A percentile compares a stretch with the other conserved stretches of the same genome.
Conservation (phyloP, 2,888 invertebrate genomes). For the Hermodice carunculata region DNA sequence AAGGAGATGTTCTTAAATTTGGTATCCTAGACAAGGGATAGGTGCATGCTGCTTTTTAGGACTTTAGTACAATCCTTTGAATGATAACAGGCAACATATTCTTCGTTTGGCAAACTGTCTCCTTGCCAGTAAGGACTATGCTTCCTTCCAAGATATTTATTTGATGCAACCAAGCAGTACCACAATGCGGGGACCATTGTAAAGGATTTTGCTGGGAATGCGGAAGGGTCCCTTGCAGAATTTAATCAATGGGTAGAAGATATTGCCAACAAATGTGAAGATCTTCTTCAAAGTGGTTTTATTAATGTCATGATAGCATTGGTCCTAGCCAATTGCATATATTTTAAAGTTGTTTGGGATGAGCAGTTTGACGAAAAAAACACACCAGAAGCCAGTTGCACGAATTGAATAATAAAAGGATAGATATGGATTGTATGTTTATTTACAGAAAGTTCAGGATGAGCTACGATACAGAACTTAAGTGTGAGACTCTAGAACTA, state of each 20-base stretch:
- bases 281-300: slow-evolving; percentile 77
- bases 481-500: too few relatives aligned
- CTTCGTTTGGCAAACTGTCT: slow-evolving; percentile 51
- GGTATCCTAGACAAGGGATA: background rate
- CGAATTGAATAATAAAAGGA: slow-evolving; percentile 71
- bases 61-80: background rate
- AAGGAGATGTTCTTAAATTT: background rate
- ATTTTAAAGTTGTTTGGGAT: slow-evolving; percentile 71
- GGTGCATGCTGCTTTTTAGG: background rate
- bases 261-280: slow-evolving; percentile 85
- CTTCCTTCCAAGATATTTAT: slow-evolving; percentile 23
- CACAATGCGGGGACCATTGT: slow-evolving; percentile 44
- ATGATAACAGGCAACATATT: background rate
- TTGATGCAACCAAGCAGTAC: slow-evolving; percentile 37
- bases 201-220: slow-evolving; percentile 51
- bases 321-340: slow-evolving; percentile 71
- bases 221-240: slow-evolving; percentile 61
- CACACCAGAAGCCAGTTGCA: slow-evolving; percentile 79
- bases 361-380: slow-evolving; percentile 73
- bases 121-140: slow-evolving; percentile 39
- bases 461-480: slow-evolving; percentile 72
- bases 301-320: slow-evolving; percentile 60
- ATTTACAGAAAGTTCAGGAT: slow-evolving; percentile 76
- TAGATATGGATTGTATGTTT: slow-evolving; percentile 78
- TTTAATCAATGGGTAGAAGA: slow-evolving; percentile 88